phyloP scores from a whole-genome alignment of 2,797 vertebrate genomes.

The Coreius guichenoti region DNA sequence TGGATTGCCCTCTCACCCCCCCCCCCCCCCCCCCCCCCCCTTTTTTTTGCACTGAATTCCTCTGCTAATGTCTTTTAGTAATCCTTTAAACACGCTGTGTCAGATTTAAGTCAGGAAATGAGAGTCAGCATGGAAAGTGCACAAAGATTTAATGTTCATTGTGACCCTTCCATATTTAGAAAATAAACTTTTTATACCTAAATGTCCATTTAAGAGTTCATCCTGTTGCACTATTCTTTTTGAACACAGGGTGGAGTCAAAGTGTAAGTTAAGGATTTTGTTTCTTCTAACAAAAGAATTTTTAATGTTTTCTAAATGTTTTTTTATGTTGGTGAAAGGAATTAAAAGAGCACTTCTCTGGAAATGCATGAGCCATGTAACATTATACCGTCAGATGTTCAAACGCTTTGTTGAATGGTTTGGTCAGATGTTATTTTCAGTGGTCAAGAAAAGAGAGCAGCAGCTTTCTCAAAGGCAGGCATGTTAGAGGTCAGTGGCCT shows the following conservation, averaged over 20 bases:
- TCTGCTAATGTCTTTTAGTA: background rate
- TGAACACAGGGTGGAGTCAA: slow-evolving; percentile 72
- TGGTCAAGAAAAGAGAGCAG: slow-evolving; percentile 21
- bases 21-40: too few species aligned
- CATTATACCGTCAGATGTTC: background rate
- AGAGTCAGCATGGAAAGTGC: background rate
- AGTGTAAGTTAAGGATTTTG: slow-evolving; percentile 54
- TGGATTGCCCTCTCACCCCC: background rate
- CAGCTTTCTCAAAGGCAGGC: slow-evolving; percentile 10
- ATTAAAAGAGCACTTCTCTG: background rate
- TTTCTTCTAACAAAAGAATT: background rate
- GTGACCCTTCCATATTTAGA: background rate
- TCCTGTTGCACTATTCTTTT: slow-evolving; percentile 4
- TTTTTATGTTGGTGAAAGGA: background rate
- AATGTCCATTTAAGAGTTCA: background rate
- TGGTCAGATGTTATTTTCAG: slow-evolving; percentile 12
- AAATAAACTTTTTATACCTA: background rate
- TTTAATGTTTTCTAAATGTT: background rate
- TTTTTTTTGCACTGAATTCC: slow-evolving; percentile 1
- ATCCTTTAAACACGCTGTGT: too few species aligned
- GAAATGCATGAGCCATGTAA: background rate
- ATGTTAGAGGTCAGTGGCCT: slow-evolving; percentile 46
- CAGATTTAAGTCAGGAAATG: background rate
- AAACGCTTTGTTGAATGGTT: background rate
- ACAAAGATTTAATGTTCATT: background rate